These are phyloP conservation scores for Bimastos eiseni DNA, from an alignment of 2,888 invertebrate species.

Conservation along the genomic window DNA sequence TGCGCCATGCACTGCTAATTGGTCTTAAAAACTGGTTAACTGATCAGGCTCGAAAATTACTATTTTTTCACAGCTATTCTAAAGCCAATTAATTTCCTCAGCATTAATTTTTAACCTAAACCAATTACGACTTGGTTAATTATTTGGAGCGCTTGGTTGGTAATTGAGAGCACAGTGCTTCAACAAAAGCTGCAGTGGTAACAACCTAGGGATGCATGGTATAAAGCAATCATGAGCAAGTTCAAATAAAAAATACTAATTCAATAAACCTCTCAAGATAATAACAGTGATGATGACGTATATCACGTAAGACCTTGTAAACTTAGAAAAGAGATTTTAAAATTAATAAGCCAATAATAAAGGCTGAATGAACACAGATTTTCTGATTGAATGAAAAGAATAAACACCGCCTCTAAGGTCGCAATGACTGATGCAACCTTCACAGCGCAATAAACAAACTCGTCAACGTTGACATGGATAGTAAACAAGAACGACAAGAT, in stretches of 20 bases:
- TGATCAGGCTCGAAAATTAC: neutral
- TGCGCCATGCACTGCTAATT: neutral
- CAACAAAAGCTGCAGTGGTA: neutral
- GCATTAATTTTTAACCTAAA: neutral
- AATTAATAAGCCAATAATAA: neutral
- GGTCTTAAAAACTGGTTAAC: neutral
- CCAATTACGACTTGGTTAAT: too few species aligned
- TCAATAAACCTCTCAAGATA: neutral
- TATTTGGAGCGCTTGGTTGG: too few species aligned
- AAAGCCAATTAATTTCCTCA: neutral
- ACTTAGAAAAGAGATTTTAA: neutral
- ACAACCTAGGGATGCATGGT: neutral
- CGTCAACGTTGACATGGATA: neutral
- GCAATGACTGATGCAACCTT: neutral
- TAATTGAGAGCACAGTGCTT: neutral
- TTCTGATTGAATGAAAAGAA: neutral
- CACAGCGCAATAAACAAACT: neutral
- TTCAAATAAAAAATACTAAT: neutral
- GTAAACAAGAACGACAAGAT: constrained; percentile 3
- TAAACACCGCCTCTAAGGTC: neutral
- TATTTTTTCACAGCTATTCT: neutral
- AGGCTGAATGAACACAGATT: neutral
- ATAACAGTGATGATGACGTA: neutral
- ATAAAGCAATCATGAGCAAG: neutral
- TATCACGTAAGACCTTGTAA: neutral